phyloP scores from a whole-genome alignment of 2,113 vertebrate species.

The Ceyx melanurus region DNA sequence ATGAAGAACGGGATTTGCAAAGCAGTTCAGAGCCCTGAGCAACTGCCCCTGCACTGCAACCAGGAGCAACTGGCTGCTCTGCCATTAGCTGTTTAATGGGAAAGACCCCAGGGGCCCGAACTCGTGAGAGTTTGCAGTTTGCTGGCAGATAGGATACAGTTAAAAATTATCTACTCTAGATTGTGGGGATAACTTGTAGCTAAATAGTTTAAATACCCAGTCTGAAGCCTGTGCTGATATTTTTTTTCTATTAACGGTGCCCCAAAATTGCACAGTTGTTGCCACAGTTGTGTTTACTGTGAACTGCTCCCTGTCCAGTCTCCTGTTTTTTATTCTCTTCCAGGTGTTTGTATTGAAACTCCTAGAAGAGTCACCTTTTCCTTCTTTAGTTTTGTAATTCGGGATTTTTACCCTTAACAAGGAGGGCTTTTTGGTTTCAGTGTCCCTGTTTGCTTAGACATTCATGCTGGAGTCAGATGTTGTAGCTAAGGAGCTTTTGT shows the following conservation, averaged over 20 bases:
- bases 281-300: neutral
- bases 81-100: fast-evolving
- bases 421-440: neutral
- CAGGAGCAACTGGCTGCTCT: fast-evolving
- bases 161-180: neutral
- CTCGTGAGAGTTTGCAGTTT: neutral
- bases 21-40: neutral
- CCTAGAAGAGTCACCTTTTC: neutral
- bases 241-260: fast-evolving
- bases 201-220: neutral
- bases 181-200: fast-evolving
- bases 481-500: neutral
- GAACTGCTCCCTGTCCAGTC: neutral
- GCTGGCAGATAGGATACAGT: fast-evolving
- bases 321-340: neutral
- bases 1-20: neutral
- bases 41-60: fast-evolving
- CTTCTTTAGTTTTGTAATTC: neutral
- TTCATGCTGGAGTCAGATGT: neutral
- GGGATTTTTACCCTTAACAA: neutral
- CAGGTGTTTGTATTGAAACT: neutral
- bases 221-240: neutral
- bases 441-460: neutral
- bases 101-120: fast-evolving
- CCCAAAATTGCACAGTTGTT: neutral